Percentiles rank a stretch among this genome's conserved stretches.
These are phyloP conservation scores for Platanista minor DNA, from an alignment of 2,113 vertebrate genomes.

Conservation along the genomic window DNA sequence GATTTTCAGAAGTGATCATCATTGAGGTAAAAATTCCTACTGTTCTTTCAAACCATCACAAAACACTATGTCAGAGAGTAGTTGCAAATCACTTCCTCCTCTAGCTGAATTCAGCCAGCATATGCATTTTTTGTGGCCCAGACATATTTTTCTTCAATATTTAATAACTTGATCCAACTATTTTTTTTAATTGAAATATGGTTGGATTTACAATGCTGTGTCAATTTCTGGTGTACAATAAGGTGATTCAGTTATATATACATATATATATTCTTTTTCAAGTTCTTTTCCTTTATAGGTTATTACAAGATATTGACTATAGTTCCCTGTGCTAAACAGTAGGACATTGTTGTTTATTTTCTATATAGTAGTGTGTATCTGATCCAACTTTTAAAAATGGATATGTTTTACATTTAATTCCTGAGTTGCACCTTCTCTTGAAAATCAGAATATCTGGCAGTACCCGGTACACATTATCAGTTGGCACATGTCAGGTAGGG, in stretches of 20 bases:
- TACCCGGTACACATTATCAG: rapidly evolving
- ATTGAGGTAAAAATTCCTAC: neutral
- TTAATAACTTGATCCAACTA: neutral
- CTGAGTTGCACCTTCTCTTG: neutral
- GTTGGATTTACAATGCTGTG: neutral
- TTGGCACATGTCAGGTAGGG: rapidly evolving
- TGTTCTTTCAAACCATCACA: neutral
- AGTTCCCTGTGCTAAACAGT: too few relatives aligned
- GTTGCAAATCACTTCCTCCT: neutral
- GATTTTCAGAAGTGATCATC: neutral
- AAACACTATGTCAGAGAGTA: neutral
- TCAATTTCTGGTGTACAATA: neutral
- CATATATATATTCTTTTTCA: neutral
- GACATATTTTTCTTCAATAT: neutral
- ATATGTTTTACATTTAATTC: neutral
- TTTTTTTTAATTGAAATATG: neutral
- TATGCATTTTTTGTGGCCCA: neutral
- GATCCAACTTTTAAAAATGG: neutral
- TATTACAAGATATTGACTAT: too few relatives aligned
- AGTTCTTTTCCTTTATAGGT: too few relatives aligned
- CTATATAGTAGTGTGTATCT: neutral
- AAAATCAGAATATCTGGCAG: neutral
- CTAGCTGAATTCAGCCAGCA: neutral
- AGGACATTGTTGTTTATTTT: too few relatives aligned
- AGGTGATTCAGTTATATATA: neutral